Conservation (phyloP, 2,797 vertebrate species). For the Euphonia xanthogaster region DNA sequence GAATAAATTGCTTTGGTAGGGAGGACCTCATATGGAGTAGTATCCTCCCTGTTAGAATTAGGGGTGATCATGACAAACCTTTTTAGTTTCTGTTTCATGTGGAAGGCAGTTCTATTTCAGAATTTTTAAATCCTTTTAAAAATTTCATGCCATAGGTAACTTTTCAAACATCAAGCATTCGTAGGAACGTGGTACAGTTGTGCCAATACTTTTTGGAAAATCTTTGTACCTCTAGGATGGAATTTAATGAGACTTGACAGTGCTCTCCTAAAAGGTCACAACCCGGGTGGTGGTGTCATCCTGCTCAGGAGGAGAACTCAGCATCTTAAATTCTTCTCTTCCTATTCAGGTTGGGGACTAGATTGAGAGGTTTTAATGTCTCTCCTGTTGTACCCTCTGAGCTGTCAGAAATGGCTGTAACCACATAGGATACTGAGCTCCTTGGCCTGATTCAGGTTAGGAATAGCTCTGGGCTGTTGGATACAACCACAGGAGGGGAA, state of each 20-base stretch:
- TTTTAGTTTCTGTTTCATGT: background rate
- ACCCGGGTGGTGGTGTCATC: background rate
- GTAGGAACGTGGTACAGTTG: background rate
- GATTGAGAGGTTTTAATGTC: background rate
- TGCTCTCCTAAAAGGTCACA: background rate
- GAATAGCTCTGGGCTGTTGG: background rate
- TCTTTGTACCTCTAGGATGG: background rate
- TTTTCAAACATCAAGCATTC: background rate
- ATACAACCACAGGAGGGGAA: accelerated
- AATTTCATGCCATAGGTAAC: background rate
- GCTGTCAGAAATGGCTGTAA: background rate
- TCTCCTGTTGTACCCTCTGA: background rate
- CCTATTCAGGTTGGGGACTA: background rate
- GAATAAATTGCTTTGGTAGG: background rate
- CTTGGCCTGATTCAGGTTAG: background rate
- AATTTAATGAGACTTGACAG: background rate
- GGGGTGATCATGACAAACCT: background rate
- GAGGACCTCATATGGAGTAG: background rate
- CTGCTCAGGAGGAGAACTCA: background rate
- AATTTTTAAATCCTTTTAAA: background rate
- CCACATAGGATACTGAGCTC: background rate
- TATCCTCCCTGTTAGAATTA: background rate
- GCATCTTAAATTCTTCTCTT: background rate
- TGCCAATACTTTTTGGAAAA: background rate
- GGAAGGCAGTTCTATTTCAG: background rate